Base-by-base conservation (phyloP, 2,888 invertebrate species). In the Harpalus rubripes region DNA sequence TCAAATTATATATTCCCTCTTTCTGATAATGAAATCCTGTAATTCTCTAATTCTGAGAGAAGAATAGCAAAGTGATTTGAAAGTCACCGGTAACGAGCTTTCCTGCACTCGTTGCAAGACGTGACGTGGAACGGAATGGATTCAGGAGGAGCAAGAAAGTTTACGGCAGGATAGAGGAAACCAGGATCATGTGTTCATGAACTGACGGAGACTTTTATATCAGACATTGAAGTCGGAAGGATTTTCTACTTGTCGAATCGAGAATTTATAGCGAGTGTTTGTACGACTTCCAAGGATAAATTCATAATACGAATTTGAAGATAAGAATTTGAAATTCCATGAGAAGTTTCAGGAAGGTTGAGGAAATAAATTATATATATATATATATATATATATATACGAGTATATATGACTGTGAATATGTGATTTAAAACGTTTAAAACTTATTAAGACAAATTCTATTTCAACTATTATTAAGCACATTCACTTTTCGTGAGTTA, bases 111-210 rank as follows among this genome's bases (percentile, higher is more conserved):
- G 44, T 52, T 52, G 44, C 44, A 52, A 12, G 68, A 72, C 68
- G 68, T 72, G 68, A 72, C 68, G 68, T 41, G 68, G 68, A 72
- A 72, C 68, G 68, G 41, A 72, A 72, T 72, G 68, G 65, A 61
- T 32, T 65, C 26, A 32, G 65, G 10, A 65, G 15, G 41, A 22
- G 7, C 18, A 22, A 12, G 63, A 26, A 63, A 63, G 63, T 18
- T 63, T 18, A 63, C 22, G 18, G 16, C 63, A 18, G 18, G 63
- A 63, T 8, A 32, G 44, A 52, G 44, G 44, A 52, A 52, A 52
- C 44, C 44, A 41, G 68, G 68, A 72, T 39, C 68, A 72, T 72
- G 41, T 39, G 41, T 72, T 72, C 68, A 72, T 72, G 68, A 15
- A 41, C 41, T 72, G 68, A 39, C 68, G 15, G 41, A 72, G 44